Conservation (phyloP, 2,797 vertebrate genomes). For the Acipenser transmontanus region DNA sequence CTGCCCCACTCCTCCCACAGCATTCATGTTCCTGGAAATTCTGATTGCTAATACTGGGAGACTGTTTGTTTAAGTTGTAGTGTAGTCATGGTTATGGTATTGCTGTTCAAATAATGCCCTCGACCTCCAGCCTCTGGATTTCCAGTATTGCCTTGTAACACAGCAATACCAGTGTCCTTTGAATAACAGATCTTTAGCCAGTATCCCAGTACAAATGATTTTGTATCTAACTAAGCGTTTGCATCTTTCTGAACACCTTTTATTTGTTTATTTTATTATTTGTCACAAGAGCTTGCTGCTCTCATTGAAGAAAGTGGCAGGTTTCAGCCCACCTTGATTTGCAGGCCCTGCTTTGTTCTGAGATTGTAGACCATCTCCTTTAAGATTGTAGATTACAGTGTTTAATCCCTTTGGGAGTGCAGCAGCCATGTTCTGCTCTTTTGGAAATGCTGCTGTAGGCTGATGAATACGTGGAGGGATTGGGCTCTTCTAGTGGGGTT, state of each 20-base stretch:
- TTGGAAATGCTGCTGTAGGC: slow-evolving; percentile 1
- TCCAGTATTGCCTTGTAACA: too few species aligned
- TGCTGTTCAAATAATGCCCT: neutral
- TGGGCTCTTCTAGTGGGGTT: neutral
- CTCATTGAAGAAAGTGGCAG: neutral
- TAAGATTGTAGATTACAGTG: neutral
- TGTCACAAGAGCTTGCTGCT: neutral
- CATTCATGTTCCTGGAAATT: neutral
- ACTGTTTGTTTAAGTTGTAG: neutral
- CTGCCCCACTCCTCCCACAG: neutral
- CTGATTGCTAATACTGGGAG: slow-evolving; percentile 22
- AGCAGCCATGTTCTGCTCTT: neutral
- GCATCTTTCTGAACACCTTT: neutral
- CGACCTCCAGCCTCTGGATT: too few species aligned
- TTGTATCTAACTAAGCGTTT: neutral
- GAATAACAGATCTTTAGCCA: too few species aligned
- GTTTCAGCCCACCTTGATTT: neutral
- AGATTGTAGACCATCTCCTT: neutral
- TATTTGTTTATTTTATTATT: neutral
- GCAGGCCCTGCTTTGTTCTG: neutral
- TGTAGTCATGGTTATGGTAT: neutral
- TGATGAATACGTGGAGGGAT: neutral
- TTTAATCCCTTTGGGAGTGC: neutral
- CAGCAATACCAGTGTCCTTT: too few species aligned
- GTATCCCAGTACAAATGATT: neutral